Evolutionary conservation across 2,888 invertebrate genomes (phyloP).

Genomic region (Rotaria magnacalcarata): DNA sequence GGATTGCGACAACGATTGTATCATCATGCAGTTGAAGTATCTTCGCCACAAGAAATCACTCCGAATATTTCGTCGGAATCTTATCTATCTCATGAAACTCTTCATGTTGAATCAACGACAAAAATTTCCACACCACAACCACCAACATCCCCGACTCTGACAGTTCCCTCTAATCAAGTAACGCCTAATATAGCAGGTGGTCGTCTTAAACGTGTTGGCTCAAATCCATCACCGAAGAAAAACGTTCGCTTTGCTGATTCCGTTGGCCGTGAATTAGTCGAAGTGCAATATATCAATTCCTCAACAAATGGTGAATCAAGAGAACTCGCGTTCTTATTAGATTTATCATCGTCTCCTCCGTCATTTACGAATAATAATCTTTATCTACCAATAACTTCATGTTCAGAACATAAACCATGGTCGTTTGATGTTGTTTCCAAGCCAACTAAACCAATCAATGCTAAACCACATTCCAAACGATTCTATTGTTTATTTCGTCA

Average conservation of each 20-base stretch:
- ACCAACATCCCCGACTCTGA: background rate
- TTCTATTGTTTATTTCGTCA: slow-evolving; percentile 29
- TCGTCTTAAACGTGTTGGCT: background rate
- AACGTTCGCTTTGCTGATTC: slow-evolving; percentile 26
- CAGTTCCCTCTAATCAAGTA: too few relatives aligned
- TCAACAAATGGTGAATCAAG: background rate
- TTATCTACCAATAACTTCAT: background rate
- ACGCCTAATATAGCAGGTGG: background rate
- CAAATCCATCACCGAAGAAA: background rate
- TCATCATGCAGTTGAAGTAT: background rate
- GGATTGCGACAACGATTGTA: background rate
- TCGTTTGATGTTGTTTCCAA: background rate
- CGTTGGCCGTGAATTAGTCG: background rate
- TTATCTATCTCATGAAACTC: background rate
- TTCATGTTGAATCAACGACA: background rate
- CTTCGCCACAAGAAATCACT: background rate
- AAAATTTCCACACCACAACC: background rate
- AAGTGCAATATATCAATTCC: background rate
- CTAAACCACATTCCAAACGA: background rate
- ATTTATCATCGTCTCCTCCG: background rate
- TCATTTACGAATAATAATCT: slow-evolving; percentile 3
- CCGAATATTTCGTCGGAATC: background rate
- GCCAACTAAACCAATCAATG: background rate
- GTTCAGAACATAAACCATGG: slow-evolving; percentile 22
- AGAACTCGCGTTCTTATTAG: background rate